phyloP scores from a whole-genome alignment of 2,888 invertebrate species.

The Torymus aiolomorphi region DNA sequence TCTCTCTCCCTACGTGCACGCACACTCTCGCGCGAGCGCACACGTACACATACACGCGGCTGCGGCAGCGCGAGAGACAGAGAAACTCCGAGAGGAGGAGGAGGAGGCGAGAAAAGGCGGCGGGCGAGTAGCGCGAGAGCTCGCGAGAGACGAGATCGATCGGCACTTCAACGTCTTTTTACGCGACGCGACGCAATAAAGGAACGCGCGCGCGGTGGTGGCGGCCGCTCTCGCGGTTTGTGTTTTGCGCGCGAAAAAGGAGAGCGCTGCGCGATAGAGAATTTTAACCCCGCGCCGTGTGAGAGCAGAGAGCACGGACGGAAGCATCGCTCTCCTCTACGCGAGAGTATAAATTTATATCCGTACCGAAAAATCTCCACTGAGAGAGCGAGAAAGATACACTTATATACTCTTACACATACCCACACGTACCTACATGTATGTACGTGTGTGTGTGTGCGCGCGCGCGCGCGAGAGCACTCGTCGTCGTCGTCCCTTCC shows the following conservation, averaged over 20 bases:
- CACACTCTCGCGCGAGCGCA: neutral
- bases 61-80: conserved; percentile 1
- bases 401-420: too few species aligned
- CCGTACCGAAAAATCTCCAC: conserved; percentile 49
- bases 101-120: conserved; percentile 35
- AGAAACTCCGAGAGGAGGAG: conserved; percentile 12
- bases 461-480: neutral
- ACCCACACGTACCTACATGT: too few species aligned
- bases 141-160: conserved; percentile 52
- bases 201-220: conserved; percentile 27
- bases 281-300: neutral
- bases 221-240: conserved; percentile 20
- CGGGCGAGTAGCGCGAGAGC: conserved; percentile 21
- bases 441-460: neutral
- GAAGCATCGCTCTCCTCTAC: neutral
- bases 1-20: neutral
- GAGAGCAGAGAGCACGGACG: too few species aligned
- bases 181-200: conserved; percentile 56
- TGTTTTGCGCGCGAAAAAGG: neutral
- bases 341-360: conserved; percentile 50
- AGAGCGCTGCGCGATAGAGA: neutral
- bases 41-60: neutral
- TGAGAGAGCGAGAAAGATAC: neutral
- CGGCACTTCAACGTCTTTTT: conserved; percentile 57
- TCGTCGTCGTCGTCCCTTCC: neutral